A percentile compares a stretch with the other conserved stretches of the same genome.
Conservation (phyloP, 2,797 vertebrate species). For the Perodicticus potto region DNA sequence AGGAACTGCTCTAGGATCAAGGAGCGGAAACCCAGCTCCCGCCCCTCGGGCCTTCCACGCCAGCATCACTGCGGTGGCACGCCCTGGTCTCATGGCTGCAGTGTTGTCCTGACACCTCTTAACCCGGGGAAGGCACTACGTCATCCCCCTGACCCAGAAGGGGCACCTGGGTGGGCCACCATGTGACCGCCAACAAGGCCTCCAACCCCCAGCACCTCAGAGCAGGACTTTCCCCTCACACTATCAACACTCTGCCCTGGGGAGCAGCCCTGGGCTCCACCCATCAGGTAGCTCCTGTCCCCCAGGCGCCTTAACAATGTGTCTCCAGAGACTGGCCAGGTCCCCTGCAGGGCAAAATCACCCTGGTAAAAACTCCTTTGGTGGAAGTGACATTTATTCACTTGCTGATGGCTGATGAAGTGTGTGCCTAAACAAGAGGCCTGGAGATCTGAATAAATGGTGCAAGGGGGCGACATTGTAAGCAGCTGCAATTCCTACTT, state of each 20-base stretch:
- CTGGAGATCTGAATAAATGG: not conserved
- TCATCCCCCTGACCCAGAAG: accelerated
- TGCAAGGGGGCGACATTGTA: accelerated
- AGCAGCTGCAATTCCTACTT: too few species aligned
- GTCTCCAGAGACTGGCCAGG: not conserved
- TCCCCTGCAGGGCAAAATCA: not conserved
- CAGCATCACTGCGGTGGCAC: not conserved
- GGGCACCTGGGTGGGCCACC: too few species aligned
- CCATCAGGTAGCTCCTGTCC: not conserved
- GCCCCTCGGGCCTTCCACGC: not conserved
- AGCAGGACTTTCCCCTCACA: not conserved
- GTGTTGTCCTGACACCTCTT: not conserved
- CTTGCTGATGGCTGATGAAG: not conserved
- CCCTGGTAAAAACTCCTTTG: not conserved
- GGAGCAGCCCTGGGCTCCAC: too few species aligned
- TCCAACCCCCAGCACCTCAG: not conserved
- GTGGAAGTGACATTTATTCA: not conserved
- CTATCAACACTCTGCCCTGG: not conserved
- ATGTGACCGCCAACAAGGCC: not conserved
- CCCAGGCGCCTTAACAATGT: not conserved
- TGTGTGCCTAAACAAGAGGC: accelerated
- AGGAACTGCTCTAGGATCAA: not conserved
- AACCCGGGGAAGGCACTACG: not conserved
- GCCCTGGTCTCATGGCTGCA: too few species aligned
- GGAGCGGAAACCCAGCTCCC: not conserved